Percentiles rank a stretch among this genome's conserved stretches.
Evolutionary conservation across 1,140 invertebrate species (phyloP).

Genomic region (Drosophila arizonae): DNA sequence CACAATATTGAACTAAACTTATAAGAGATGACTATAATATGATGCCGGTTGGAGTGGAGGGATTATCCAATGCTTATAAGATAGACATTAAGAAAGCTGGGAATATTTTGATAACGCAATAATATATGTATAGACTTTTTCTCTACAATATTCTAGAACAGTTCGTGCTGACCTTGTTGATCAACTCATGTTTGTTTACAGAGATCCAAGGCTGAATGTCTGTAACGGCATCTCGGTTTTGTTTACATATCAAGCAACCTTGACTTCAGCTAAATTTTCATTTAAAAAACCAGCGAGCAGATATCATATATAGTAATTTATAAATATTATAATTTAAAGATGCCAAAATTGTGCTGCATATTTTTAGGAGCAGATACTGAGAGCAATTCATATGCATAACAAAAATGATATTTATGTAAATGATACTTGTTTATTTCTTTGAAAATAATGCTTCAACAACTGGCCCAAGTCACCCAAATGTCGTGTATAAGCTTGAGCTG

Average conservation of each 20-base stretch:
- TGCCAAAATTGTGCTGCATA: not conserved
- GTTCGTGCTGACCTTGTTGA: too few relatives aligned
- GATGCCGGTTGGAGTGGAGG: not conserved
- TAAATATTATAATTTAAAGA: not conserved
- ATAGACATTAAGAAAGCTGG: not conserved
- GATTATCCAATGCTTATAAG: not conserved
- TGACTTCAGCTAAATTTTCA: too few relatives aligned
- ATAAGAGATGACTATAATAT: not conserved
- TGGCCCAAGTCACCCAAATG: not conserved
- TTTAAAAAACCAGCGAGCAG: too few relatives aligned
- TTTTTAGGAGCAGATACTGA: not conserved
- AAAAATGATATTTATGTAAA: too few relatives aligned
- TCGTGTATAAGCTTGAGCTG: not conserved
- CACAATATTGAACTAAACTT: slow-evolving; percentile 33
- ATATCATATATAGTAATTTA: not conserved
- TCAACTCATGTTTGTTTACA: too few relatives aligned
- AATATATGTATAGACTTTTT: not conserved
- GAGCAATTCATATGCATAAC: not conserved
- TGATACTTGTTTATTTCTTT: too few relatives aligned
- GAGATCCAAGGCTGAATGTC: too few relatives aligned
- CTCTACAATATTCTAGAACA: not conserved
- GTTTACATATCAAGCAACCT: too few relatives aligned
- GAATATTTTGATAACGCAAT: not conserved
- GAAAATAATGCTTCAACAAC: too few relatives aligned
- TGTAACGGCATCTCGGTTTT: too few relatives aligned